Percentiles rank a stretch among this genome's conserved stretches.
These are phyloP conservation scores for Ibidorhyncha struthersii DNA, from an alignment of 2,113 vertebrate species.

Conservation along the genomic window DNA sequence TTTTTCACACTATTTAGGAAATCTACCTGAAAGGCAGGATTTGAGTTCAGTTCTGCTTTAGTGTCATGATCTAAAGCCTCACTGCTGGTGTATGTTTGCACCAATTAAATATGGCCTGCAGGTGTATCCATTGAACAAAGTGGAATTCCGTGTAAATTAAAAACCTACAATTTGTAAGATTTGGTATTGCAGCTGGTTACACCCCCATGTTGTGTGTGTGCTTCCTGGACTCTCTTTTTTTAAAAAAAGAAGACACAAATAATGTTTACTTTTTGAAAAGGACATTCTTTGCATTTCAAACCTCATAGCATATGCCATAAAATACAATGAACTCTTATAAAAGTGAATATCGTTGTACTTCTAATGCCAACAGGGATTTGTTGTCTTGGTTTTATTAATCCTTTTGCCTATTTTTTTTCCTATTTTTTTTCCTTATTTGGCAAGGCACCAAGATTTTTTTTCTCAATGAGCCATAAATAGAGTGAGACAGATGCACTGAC, in stretches of 20 bases:
- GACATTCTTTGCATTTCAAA: neutral
- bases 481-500: neutral
- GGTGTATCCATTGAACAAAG: neutral
- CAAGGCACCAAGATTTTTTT: neutral
- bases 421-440: neutral
- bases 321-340: neutral
- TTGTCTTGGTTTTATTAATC: neutral
- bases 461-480: neutral
- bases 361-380: neutral
- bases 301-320: neutral
- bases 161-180: neutral
- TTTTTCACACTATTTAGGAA: neutral
- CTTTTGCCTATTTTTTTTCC: neutral
- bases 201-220: neutral
- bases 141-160: neutral
- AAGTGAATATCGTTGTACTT: neutral
- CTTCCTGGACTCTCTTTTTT: neutral
- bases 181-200: neutral
- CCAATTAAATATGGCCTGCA: neutral
- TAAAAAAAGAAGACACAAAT: neutral
- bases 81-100: neutral
- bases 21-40: neutral
- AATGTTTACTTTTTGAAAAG: neutral
- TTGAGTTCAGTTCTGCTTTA: neutral
- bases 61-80: neutral